Evolutionary conservation across 2,113 vertebrate genomes (phyloP).

Genomic region (Parus major): DNA sequence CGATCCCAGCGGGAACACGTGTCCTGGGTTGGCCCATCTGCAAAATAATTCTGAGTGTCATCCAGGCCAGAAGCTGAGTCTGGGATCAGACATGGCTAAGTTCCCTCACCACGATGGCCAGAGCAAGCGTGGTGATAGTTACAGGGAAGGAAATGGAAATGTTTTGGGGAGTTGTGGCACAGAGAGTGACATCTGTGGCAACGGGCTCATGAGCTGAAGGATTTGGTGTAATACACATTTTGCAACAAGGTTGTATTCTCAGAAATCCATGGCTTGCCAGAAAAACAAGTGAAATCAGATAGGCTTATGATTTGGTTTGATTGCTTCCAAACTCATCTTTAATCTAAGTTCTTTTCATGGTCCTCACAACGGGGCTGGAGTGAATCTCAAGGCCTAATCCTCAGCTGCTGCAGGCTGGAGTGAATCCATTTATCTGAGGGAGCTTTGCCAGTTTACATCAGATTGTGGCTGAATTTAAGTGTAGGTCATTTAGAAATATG

Average conservation of each 20-base stretch:
- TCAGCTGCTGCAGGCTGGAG: background rate
- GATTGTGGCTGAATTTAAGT: constrained; percentile 8
- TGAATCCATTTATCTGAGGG: background rate
- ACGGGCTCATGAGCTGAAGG: background rate
- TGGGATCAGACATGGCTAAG: background rate
- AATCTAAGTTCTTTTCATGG: background rate
- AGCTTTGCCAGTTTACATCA: background rate
- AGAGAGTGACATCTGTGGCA: background rate
- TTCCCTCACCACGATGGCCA: background rate
- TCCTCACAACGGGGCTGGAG: background rate
- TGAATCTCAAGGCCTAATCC: background rate
- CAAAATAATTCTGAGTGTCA: background rate
- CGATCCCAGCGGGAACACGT: background rate
- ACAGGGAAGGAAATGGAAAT: background rate
- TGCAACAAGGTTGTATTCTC: background rate
- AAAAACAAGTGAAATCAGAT: background rate
- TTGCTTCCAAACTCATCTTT: background rate
- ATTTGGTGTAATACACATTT: background rate
- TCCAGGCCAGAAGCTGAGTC: background rate
- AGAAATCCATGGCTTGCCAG: background rate
- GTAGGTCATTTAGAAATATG: background rate
- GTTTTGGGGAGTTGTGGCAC: background rate
- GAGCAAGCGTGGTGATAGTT: background rate
- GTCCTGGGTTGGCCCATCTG: background rate
- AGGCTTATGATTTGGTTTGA: background rate